These are phyloP conservation scores for Mesitornis unicolor DNA, from an alignment of 2,113 vertebrate species.

Conservation along the genomic window DNA sequence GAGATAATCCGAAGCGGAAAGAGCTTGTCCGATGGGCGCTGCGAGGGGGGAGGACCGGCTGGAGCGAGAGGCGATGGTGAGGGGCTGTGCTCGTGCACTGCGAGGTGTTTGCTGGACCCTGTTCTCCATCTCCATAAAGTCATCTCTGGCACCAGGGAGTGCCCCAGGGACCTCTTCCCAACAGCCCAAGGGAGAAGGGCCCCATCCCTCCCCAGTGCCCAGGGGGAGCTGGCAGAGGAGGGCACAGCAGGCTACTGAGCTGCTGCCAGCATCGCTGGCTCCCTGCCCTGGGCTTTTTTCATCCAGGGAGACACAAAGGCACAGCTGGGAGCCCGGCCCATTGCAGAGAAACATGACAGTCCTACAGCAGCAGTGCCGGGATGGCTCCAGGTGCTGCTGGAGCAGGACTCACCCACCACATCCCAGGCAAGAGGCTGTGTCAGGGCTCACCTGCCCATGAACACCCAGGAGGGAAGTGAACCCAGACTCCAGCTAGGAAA, in stretches of 20 bases:
- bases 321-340: neutral
- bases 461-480: neutral
- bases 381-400: accelerated
- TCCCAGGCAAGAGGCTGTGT: neutral
- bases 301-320: neutral
- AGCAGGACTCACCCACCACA: neutral
- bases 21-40: neutral
- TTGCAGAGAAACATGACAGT: accelerated
- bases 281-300: neutral
- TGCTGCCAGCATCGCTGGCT: neutral
- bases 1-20: slow-evolving; percentile 33
- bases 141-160: neutral
- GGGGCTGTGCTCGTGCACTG: neutral
- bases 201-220: neutral
- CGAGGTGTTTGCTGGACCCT: neutral
- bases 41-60: neutral
- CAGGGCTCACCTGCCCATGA: neutral
- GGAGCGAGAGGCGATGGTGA: accelerated
- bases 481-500: neutral
- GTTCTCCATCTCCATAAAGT: neutral
- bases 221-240: neutral
- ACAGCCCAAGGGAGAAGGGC: neutral
- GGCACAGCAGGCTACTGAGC: neutral
- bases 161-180: neutral
- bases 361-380: neutral